Conservation (phyloP, 2,797 vertebrate genomes). For the Sphenopsis melanotis region DNA sequence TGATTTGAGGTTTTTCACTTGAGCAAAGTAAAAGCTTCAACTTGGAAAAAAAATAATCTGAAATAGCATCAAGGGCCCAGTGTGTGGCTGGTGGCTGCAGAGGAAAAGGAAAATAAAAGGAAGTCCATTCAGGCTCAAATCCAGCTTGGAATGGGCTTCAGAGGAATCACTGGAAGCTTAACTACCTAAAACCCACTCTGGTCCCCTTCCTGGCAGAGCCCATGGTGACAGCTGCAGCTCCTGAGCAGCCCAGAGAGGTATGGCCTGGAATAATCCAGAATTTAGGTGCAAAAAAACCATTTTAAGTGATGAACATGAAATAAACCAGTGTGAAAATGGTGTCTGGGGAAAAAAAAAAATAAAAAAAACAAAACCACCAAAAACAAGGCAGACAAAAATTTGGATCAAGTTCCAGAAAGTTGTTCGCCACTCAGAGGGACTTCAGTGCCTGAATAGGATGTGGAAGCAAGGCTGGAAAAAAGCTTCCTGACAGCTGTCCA, state of each 20-base stretch:
- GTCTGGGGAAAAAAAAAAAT: not conserved
- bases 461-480: not conserved
- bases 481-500: not conserved
- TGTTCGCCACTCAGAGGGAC: not conserved
- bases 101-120: not conserved
- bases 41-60: not conserved
- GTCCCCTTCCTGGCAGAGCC: not conserved
- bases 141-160: not conserved
- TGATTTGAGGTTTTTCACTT: not conserved
- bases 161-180: not conserved
- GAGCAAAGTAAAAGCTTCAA: not conserved
- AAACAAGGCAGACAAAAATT: no score
- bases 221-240: not conserved
- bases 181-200: not conserved
- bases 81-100: not conserved
- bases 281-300: not conserved
- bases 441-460: not conserved
- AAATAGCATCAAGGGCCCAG: not conserved
- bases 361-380: no score
- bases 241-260: not conserved
- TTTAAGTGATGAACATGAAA: not conserved
- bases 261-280: conserved; percentile 2
- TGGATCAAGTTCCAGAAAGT: not conserved
- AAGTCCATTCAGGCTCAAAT: not conserved
- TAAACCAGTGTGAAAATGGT: not conserved